Evolutionary conservation across 2,113 vertebrate species (phyloP).

Genomic region (Proteles cristata): DNA sequence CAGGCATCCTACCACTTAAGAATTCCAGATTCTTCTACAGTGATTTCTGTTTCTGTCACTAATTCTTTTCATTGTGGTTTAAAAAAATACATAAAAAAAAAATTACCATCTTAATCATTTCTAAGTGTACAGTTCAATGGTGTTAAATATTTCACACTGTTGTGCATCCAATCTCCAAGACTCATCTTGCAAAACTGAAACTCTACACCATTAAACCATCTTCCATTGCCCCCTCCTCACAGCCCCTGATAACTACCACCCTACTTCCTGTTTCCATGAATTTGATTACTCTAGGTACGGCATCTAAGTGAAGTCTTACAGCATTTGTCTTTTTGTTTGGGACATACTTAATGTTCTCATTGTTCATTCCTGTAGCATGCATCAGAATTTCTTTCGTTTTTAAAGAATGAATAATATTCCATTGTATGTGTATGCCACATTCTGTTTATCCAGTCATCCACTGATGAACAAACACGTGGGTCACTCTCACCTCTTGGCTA

Average conservation of each 20-base stretch:
- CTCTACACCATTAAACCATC: background rate
- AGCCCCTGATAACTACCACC: background rate
- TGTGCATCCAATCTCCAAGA: background rate
- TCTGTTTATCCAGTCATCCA: background rate
- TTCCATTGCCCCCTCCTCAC: background rate
- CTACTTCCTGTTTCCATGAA: background rate
- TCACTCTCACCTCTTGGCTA: background rate
- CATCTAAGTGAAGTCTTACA: background rate
- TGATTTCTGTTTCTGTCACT: background rate
- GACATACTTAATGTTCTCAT: background rate
- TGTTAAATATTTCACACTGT: background rate
- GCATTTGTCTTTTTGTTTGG: background rate
- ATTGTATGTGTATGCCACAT: background rate
- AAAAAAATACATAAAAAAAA: background rate
- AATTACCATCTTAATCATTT: background rate
- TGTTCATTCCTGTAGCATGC: background rate
- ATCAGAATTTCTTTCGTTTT: slow-evolving; percentile 24
- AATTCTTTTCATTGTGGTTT: background rate
- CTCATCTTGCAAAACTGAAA: background rate
- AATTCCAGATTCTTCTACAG: background rate
- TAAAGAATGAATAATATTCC: background rate
- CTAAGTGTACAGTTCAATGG: background rate
- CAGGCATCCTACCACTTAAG: background rate
- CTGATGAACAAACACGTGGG: background rate
- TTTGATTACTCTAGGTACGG: background rate